phyloP scores from a whole-genome alignment of 2,113 vertebrate species.

The Hyperopisus bebe region DNA sequence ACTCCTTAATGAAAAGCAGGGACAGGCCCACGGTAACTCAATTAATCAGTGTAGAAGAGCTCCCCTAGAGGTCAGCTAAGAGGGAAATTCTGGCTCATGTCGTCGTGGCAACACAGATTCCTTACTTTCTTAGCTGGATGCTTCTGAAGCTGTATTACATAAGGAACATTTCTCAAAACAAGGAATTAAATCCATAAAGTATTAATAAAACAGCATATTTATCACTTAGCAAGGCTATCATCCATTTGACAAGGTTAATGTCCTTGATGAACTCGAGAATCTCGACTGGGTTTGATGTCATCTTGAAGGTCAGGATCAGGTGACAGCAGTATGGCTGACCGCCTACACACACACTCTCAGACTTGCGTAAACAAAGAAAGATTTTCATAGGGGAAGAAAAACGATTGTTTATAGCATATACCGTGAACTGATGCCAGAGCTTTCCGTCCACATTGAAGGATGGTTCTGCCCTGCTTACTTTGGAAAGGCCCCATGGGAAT shows the following conservation, averaged over 20 bases:
- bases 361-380: neutral
- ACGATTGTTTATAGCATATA: neutral
- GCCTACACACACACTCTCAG: neutral
- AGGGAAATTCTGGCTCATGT: neutral
- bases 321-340: neutral
- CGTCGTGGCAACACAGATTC: neutral
- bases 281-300: neutral
- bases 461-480: neutral
- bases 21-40: neutral
- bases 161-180: neutral
- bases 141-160: neutral
- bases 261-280: neutral
- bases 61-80: neutral
- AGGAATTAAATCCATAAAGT: neutral
- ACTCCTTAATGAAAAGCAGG: neutral
- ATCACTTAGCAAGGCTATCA: neutral
- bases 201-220: neutral
- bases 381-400: neutral
- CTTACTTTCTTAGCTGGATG: neutral
- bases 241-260: neutral
- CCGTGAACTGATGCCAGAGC: neutral
- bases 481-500: slow-evolving; percentile 1
- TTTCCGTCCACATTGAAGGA: neutral
- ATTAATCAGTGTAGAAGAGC: neutral
- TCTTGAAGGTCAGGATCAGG: neutral